Conservation (phyloP, 2,113 vertebrate genomes). For the Lathamus discolor region DNA sequence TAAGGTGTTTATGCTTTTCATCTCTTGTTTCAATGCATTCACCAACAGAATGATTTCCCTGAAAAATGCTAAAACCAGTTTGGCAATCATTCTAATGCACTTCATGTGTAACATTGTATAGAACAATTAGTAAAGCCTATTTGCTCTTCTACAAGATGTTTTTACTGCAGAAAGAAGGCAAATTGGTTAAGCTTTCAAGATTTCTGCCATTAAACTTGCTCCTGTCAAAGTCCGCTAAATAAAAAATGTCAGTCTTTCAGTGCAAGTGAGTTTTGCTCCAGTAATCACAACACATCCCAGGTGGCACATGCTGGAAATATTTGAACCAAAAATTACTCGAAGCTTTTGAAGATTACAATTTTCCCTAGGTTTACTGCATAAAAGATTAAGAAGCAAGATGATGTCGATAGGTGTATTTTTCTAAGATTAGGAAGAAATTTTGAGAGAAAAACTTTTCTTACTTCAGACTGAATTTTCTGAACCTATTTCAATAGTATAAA, state of each 20-base stretch:
- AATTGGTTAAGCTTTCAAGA: conserved; percentile 46
- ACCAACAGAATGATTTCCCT: not conserved
- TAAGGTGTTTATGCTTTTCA: not conserved
- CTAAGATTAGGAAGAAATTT: not conserved
- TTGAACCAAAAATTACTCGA: not conserved
- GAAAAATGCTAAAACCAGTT: not conserved
- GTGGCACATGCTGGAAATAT: not conserved
- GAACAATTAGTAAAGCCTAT: conserved; percentile 11
- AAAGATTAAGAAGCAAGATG: not conserved
- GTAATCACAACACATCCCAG: not conserved
- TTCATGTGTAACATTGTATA: not conserved
- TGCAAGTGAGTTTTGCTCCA: conserved; percentile 5
- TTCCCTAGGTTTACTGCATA: not conserved
- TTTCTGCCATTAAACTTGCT: conserved; percentile 27
- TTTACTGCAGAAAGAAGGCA: not conserved
- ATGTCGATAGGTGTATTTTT: not conserved
- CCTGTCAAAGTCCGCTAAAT: not conserved
- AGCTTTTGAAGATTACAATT: conserved; percentile 1
- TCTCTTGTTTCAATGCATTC: not conserved
- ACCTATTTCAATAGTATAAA: not conserved
- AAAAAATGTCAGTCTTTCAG: conserved; percentile 1
- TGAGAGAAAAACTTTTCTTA: not conserved
- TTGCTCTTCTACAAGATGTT: conserved; percentile 34
- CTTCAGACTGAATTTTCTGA: not conserved
- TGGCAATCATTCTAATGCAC: not conserved